A percentile compares a stretch with the other conserved stretches of the same genome.
Evolutionary conservation across 2,888 invertebrate species (phyloP).

Genomic region (Protodeltote pygarga): DNA sequence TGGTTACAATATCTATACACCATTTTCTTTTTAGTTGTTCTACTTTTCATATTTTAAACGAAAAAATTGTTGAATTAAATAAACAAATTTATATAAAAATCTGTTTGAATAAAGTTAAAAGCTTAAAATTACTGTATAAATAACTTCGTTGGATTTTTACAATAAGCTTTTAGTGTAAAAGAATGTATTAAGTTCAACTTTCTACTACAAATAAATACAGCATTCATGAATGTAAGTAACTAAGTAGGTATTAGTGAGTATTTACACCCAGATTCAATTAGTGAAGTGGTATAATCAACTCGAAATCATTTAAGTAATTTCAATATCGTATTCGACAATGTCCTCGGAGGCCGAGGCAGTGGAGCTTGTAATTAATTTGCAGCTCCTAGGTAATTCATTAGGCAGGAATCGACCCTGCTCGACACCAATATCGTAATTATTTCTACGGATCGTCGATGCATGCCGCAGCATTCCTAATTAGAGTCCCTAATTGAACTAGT

Average conservation of each 20-base stretch:
- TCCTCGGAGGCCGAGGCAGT: constrained; percentile 50
- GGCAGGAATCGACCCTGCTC: constrained; percentile 57
- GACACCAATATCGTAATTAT: constrained; percentile 62
- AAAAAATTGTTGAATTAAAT: too few relatives aligned
- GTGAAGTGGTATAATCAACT: constrained; percentile 50
- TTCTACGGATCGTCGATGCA: constrained; percentile 36
- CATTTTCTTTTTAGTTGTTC: too few relatives aligned
- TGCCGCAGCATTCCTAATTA: constrained; percentile 64
- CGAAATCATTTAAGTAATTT: constrained; percentile 45
- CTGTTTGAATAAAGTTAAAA: too few relatives aligned
- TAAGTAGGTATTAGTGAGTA: background rate
- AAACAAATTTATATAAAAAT: too few relatives aligned
- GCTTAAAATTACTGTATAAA: too few relatives aligned
- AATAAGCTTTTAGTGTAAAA: too few relatives aligned
- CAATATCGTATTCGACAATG: constrained; percentile 44
- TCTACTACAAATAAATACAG: too few relatives aligned
- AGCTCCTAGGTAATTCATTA: constrained; percentile 68
- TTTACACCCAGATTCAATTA: constrained; percentile 28
- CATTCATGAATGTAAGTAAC: background rate
- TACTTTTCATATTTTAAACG: too few relatives aligned
- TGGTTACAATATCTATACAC: background rate
- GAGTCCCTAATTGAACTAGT: constrained; percentile 67
- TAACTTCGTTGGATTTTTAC: too few relatives aligned
- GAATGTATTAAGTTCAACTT: too few relatives aligned
- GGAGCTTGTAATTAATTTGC: constrained; percentile 68